These are phyloP conservation scores for Pagetopsis macropterus DNA, from an alignment of 2,797 vertebrate species.

Conservation along the genomic window DNA sequence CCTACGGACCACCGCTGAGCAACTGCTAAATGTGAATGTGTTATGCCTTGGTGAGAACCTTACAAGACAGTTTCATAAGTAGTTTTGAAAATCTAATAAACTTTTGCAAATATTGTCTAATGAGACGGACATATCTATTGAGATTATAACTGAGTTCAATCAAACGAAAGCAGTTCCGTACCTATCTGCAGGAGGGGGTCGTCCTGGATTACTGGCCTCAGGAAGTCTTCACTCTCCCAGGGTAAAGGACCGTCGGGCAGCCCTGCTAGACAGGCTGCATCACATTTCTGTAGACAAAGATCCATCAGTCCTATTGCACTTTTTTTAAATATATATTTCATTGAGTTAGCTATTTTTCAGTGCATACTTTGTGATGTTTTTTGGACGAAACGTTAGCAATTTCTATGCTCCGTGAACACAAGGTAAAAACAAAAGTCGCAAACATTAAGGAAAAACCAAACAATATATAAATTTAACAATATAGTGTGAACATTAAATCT, in stretches of 20 bases:
- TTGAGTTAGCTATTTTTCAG: neutral
- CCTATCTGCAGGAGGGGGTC: slow-evolving; percentile 93
- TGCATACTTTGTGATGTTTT: neutral
- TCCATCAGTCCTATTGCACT: neutral
- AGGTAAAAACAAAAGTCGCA: neutral
- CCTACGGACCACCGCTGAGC: neutral
- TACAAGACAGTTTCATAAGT: neutral
- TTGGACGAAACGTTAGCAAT: neutral
- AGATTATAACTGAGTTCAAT: neutral
- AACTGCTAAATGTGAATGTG: neutral
- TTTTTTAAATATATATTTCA: no score
- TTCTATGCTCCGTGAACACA: neutral
- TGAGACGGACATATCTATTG: no score
- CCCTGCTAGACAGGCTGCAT: slow-evolving; percentile 79
- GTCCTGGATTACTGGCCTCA: slow-evolving; percentile 90
- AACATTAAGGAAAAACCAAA: neutral
- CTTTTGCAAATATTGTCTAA: no score
- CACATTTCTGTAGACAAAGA: slow-evolving; percentile 84
- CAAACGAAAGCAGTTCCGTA: slow-evolving; percentile 59
- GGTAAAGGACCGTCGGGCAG: slow-evolving; percentile 78
- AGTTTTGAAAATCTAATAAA: neutral
- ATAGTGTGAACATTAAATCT: neutral
- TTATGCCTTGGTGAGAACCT: neutral
- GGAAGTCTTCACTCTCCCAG: slow-evolving; percentile 92
- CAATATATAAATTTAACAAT: neutral